These are phyloP conservation scores for Phyllostomus discolor DNA, from an alignment of 2,113 vertebrate genomes.

Conservation along the genomic window DNA sequence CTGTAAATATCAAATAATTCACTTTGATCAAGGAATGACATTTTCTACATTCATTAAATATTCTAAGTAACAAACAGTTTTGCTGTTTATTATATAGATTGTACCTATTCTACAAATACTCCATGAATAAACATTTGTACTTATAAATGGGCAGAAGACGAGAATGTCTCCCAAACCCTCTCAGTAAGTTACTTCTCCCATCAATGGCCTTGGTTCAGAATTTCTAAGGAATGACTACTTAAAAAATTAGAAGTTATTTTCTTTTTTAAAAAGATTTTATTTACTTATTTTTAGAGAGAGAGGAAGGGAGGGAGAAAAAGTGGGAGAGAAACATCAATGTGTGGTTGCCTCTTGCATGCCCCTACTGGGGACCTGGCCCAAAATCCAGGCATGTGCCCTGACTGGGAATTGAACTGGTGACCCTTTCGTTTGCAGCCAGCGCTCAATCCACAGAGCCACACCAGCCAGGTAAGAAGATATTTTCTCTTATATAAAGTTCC, in stretches of 20 bases:
- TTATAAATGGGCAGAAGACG: neutral
- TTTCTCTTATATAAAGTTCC: neutral
- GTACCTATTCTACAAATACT: neutral
- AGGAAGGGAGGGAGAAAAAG: no score
- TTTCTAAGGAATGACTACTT: neutral
- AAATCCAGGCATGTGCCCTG: no score
- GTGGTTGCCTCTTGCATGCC: no score
- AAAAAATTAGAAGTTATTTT: neutral
- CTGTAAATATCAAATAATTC: neutral
- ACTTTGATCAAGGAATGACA: neutral
- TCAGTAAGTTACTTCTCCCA: neutral
- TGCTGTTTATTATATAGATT: neutral
- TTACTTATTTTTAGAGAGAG: no score
- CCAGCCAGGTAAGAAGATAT: neutral
- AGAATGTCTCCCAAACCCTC: neutral
- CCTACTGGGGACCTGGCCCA: no score
- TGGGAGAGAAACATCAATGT: no score
- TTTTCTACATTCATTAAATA: slow-evolving; percentile 17
- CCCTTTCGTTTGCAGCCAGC: no score
- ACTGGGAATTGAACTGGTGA: no score
- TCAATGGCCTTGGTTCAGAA: neutral
- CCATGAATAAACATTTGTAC: neutral
- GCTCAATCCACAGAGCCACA: no score
- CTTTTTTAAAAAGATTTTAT: neutral
- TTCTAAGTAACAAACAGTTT: neutral